phyloP scores from a whole-genome alignment of 2,888 invertebrate genomes.

The Anodontia alba region DNA sequence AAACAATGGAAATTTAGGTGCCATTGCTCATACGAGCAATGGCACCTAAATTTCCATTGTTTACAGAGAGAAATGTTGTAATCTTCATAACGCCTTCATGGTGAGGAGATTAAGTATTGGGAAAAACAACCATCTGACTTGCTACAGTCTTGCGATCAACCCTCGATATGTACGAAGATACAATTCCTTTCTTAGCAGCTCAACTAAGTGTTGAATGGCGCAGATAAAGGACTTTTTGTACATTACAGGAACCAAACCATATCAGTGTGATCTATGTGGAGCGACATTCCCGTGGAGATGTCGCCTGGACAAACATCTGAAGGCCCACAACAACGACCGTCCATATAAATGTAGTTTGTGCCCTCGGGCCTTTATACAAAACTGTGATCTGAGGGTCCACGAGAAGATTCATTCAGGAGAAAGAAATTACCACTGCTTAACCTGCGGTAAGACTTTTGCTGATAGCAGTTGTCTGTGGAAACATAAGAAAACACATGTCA shows the following conservation, averaged over 20 bases:
- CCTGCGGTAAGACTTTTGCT: neutral
- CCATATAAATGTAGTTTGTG: conserved; percentile 95
- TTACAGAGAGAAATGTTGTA: too few species aligned
- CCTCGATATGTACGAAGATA: too few species aligned
- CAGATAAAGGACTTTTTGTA: too few species aligned
- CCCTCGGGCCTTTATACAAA: conserved; percentile 92
- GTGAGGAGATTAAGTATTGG: too few species aligned
- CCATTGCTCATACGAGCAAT: too few species aligned
- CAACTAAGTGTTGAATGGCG: conserved; percentile 16
- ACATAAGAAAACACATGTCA: conserved; percentile 6
- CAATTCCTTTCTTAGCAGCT: too few species aligned
- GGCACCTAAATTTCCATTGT: too few species aligned
- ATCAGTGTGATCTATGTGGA: conserved; percentile 97
- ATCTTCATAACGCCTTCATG: too few species aligned
- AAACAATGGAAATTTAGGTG: too few species aligned
- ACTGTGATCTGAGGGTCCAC: conserved; percentile 95
- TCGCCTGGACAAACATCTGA: conserved; percentile 96
- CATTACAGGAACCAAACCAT: conserved; percentile 79
- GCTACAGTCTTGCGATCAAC: too few species aligned
- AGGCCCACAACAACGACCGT: conserved; percentile 95
- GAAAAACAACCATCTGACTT: too few species aligned
- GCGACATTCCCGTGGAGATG: conserved; percentile 97
- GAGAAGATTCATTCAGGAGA: conserved; percentile 87
- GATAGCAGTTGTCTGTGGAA: neutral
- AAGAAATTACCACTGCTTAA: neutral